Evolutionary conservation across 2,797 vertebrate species (phyloP).

Genomic region (Varecia variegata): DNA sequence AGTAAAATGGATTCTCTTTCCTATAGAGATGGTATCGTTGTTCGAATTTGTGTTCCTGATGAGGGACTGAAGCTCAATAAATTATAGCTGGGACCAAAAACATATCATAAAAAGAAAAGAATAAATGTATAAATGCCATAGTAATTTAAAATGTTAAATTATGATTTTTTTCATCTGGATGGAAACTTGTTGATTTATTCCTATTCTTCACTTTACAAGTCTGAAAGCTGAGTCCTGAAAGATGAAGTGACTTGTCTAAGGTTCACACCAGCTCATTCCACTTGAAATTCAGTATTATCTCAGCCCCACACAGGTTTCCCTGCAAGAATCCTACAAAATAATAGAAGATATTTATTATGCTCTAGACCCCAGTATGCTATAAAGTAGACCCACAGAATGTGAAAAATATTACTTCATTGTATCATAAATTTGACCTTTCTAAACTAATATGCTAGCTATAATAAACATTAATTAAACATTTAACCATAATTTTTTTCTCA

Average conservation of each 20-base stretch:
- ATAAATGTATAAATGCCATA: not conserved
- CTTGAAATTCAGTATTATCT: constrained; percentile 51
- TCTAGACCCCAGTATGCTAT: constrained; percentile 29
- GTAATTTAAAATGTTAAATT: constrained; percentile 49
- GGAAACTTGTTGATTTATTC: constrained; percentile 30
- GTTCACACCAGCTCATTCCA: constrained; percentile 42
- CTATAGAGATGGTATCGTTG: not conserved
- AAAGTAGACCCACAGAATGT: constrained; percentile 49
- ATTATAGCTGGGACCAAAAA: not conserved
- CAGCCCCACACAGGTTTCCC: constrained; percentile 1
- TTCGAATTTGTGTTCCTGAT: constrained; percentile 25
- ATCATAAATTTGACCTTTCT: constrained; percentile 72
- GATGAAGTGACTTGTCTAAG: constrained; percentile 40
- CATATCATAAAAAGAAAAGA: constrained; percentile 4
- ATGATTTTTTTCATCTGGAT: constrained; percentile 11
- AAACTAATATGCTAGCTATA: constrained; percentile 57
- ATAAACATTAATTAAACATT: constrained; percentile 77
- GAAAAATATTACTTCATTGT: constrained; percentile 66
- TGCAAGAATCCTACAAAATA: constrained; percentile 57
- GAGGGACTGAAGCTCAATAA: not conserved
- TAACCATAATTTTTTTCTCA: constrained; percentile 69
- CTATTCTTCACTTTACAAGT: not conserved
- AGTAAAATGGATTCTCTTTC: not conserved
- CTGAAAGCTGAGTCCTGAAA: constrained; percentile 27
- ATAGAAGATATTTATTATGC: constrained; percentile 70